Evolutionary conservation across 2,888 invertebrate species (phyloP), one percentile per base, ranked within the genome.

Genomic region (Cantharis nigra): DNA sequence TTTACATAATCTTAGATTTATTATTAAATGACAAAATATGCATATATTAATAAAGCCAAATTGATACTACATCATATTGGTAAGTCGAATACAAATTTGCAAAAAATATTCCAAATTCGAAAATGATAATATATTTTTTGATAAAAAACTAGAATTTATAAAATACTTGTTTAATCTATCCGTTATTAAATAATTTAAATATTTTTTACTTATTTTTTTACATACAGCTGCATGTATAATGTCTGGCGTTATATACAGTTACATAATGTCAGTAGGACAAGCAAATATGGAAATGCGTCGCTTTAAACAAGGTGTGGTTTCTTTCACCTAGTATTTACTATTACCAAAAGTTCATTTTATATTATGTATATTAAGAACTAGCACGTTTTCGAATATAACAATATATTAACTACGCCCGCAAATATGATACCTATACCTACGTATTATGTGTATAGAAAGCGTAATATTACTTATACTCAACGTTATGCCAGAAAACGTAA

Each of bases 251-350:
- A 82, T 84, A 80, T 85, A 86, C 87, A 86, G 87, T 87, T 87
- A 87, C 85, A 84, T 86, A 87, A 87, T 86, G 86, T 87, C 85
- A 86, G 85, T 87, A 85, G 86, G 87, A 85, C 87, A 87, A 85
- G 84, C 84, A 83, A 82, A 82, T 83, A 86, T 85, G 86, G 85
- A 85, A 85, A 85, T 85, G 83, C 84, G 83, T 70, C 20, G 72
- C 75, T 72, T 80, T 78, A 73, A 75, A 72, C 75, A 78, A 86
- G 87, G 86, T 85, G 86, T 85, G 86, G 86, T 67, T 67, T 67
- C 26, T 23, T 67, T 67, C 65, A 49, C 49, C 49, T 49, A 49
- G 49, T 49, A 49, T 49, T 49, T 49, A 49, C 49, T 49, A 49
- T 49, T 49, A 49, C 49, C 49, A 49, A 49, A 49, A 49, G 49